phyloP scores from a whole-genome alignment of 2,113 vertebrate genomes.

The Microtus montanus region DNA sequence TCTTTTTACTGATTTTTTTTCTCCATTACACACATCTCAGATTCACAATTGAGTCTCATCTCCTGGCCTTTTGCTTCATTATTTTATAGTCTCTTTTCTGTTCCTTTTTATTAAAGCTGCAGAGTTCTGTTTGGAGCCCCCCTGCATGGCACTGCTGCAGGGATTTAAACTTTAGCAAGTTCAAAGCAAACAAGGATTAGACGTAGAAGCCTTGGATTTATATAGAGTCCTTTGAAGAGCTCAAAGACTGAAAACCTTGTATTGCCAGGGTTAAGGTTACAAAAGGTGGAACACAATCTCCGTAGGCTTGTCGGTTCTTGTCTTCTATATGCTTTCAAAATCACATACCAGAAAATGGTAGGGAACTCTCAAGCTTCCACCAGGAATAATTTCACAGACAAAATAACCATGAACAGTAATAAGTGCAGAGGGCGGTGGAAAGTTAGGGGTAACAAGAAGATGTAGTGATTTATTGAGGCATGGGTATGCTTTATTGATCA shows the following conservation, averaged over 20 bases:
- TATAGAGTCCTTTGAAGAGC: constrained; percentile 77
- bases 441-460: neutral
- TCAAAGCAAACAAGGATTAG: constrained; percentile 75
- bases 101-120: constrained; percentile 68
- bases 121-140: constrained; percentile 53
- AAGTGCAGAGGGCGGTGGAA: neutral
- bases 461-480: neutral
- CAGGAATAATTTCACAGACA: neutral
- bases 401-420: neutral
- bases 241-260: constrained; percentile 64
- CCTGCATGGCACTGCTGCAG: constrained; percentile 60
- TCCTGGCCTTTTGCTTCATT: constrained; percentile 68
- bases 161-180: constrained; percentile 73
- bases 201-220: constrained; percentile 71
- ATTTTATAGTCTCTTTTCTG: constrained; percentile 66
- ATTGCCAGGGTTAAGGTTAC: constrained; percentile 62
- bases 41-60: constrained; percentile 56
- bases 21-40: neutral
- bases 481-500: neutral
- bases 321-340: constrained; percentile 51
- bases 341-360: constrained; percentile 36
- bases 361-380: neutral
- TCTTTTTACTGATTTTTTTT: constrained; percentile 19
- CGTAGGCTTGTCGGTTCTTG: constrained; percentile 44
- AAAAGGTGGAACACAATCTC: constrained; percentile 49